Evolutionary conservation across 2,113 vertebrate genomes (phyloP).

Genomic region (Mesoclemmys tuberculata): DNA sequence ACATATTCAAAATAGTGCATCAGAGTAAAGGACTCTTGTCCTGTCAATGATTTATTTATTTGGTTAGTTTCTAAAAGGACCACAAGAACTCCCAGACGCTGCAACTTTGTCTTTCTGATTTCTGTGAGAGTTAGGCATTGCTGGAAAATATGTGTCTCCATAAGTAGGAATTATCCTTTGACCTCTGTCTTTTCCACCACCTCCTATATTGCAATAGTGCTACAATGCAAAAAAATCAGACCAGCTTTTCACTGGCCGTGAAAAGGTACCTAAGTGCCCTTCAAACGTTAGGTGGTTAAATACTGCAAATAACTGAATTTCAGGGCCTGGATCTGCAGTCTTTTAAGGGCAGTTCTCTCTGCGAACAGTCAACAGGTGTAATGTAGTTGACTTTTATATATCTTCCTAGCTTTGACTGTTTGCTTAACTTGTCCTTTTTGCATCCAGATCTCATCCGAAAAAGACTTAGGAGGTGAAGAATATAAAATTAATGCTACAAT

Average conservation of each 20-base stretch:
- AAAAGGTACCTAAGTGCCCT: neutral
- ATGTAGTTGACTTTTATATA: neutral
- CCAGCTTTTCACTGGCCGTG: neutral
- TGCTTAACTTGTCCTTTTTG: neutral
- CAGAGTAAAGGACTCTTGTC: neutral
- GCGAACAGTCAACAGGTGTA: neutral
- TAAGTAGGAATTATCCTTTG: neutral
- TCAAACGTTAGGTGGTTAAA: neutral
- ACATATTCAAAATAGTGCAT: neutral
- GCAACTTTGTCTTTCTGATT: neutral
- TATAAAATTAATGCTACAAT: neutral
- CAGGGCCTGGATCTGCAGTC: neutral
- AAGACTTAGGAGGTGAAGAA: neutral
- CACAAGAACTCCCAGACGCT: neutral
- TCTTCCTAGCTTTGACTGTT: neutral
- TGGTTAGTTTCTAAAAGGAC: neutral
- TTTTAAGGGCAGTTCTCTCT: neutral
- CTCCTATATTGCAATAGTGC: fast-evolving
- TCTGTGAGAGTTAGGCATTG: neutral
- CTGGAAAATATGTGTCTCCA: neutral
- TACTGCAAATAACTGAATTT: neutral
- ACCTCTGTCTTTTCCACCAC: neutral
- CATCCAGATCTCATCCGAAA: neutral
- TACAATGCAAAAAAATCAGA: neutral
- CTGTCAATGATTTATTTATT: too few relatives aligned